phyloP scores from a whole-genome alignment of 2,797 vertebrate genomes.

The Pogonophryne albipinna region DNA sequence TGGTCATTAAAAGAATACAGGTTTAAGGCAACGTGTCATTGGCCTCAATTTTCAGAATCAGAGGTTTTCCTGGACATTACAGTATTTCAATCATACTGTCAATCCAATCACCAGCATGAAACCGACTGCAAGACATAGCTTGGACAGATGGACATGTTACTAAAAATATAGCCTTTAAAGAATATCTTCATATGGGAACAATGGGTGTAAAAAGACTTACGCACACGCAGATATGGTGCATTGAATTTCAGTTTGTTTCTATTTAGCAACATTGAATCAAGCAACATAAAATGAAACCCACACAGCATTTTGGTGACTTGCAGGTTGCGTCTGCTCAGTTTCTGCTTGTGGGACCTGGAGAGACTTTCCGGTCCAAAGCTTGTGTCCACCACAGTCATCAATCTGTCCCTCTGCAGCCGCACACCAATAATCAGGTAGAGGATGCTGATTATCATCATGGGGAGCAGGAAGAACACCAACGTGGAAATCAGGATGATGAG shows the following conservation, averaged over 20 bases:
- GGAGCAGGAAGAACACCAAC: constrained; percentile 83
- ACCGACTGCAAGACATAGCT: not conserved
- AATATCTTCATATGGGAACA: not conserved
- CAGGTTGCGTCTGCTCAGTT: constrained; percentile 74
- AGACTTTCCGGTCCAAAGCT: constrained; percentile 48
- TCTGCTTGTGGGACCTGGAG: constrained; percentile 46
- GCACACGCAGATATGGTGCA: not conserved
- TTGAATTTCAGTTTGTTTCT: not conserved
- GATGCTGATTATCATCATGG: constrained; percentile 81
- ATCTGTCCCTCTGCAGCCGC: constrained; percentile 67
- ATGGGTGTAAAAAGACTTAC: not conserved
- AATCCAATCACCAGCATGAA: not conserved
- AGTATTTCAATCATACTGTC: not conserved
- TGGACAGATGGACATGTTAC: not conserved
- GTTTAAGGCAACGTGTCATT: no score
- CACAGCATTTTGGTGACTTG: constrained; percentile 88
- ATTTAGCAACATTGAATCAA: not conserved
- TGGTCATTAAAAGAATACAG: no score
- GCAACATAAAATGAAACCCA: constrained; percentile 51
- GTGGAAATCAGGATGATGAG: constrained; percentile 82
- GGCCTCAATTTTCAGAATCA: no score
- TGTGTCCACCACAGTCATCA: constrained; percentile 12
- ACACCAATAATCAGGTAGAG: constrained; percentile 84
- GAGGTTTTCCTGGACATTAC: no score
- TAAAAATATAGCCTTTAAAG: not conserved